A percentile compares a stretch with the other conserved stretches of the same genome.
These are phyloP conservation scores for Orius laevigatus DNA, from an alignment of 1,140 invertebrate genomes.

Conservation along the genomic window DNA sequence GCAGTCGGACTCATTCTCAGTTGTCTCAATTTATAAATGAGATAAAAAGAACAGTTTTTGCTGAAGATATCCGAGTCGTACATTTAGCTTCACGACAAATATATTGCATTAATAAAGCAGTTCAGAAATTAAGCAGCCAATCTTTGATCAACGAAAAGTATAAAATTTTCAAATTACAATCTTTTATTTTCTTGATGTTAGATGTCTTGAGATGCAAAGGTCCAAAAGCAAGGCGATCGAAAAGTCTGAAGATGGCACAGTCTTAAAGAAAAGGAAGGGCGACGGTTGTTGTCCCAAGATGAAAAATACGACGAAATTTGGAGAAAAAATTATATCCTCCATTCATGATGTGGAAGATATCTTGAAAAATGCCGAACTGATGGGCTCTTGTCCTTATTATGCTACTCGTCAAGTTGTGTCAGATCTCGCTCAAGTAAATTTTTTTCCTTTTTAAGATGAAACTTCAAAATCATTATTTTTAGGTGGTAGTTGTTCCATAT, in stretches of 20 bases:
- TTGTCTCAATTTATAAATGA: conserved; percentile 85
- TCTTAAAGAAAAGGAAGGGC: conserved; percentile 39
- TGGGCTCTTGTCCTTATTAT: conserved; percentile 83
- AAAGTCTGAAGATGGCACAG: conserved; percentile 39
- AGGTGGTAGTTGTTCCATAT: conserved; percentile 66
- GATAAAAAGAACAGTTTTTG: conserved; percentile 69
- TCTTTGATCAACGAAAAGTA: conserved; percentile 81
- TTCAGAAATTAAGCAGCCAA: conserved; percentile 56
- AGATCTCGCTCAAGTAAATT: conserved; percentile 48
- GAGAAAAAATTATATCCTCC: conserved; percentile 45
- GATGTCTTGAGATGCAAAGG: conserved; percentile 76
- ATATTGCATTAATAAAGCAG: conserved; percentile 76
- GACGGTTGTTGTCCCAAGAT: conserved; percentile 46
- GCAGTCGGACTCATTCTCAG: conserved; percentile 93
- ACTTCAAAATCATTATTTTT: conserved; percentile 13
- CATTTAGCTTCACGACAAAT: conserved; percentile 83
- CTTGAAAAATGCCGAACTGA: conserved; percentile 44
- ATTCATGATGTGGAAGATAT: conserved; percentile 83
- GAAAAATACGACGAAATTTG: conserved; percentile 44
- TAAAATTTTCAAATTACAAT: conserved; percentile 12
- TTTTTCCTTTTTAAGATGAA: too few relatives aligned
- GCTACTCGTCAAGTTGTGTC: conserved; percentile 58
- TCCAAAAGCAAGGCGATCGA: conserved; percentile 37
- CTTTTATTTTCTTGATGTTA: conserved; percentile 20
- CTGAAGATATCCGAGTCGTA: conserved; percentile 51